Evolutionary conservation across 1,140 invertebrate genomes (phyloP).

Genomic region (Spodoptera frugiperda): DNA sequence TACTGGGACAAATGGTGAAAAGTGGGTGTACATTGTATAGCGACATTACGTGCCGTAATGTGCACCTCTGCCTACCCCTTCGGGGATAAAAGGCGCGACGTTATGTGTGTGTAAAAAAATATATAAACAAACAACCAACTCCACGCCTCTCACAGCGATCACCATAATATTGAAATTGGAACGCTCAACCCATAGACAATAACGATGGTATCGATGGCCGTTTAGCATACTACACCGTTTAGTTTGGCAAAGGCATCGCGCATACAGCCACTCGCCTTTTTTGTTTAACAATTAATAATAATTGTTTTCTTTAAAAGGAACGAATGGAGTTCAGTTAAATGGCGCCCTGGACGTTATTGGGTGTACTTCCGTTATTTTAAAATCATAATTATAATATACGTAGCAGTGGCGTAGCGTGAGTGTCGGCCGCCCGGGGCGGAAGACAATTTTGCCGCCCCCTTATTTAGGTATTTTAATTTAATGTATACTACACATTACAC

Average conservation of each 20-base stretch:
- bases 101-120: neutral
- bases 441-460: too few species aligned
- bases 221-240: conserved; percentile 81
- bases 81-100: too few species aligned
- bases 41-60: too few species aligned
- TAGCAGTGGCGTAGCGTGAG: too few species aligned
- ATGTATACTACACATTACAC: too few species aligned
- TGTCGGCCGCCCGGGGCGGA: too few species aligned
- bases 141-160: conserved; percentile 57
- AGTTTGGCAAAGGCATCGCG: conserved; percentile 67
- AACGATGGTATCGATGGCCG: conserved; percentile 82
- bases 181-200: conserved; percentile 78
- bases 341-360: conserved; percentile 8
- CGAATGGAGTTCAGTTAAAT: neutral
- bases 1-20: too few species aligned
- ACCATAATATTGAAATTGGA: conserved; percentile 84
- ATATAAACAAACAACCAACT: conserved; percentile 44
- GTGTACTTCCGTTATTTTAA: neutral
- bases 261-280: conserved; percentile 19
- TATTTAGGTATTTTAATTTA: too few species aligned
- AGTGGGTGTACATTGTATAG: too few species aligned
- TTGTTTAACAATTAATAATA: conserved; percentile 30
- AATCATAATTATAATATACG: neutral
- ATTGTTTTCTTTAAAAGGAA: conserved; percentile 5
- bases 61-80: too few species aligned